Percentiles rank a stretch among this genome's conserved stretches.
phyloP scores from a whole-genome alignment of 2,113 vertebrate genomes.

The Rhinoderma darwinii region DNA sequence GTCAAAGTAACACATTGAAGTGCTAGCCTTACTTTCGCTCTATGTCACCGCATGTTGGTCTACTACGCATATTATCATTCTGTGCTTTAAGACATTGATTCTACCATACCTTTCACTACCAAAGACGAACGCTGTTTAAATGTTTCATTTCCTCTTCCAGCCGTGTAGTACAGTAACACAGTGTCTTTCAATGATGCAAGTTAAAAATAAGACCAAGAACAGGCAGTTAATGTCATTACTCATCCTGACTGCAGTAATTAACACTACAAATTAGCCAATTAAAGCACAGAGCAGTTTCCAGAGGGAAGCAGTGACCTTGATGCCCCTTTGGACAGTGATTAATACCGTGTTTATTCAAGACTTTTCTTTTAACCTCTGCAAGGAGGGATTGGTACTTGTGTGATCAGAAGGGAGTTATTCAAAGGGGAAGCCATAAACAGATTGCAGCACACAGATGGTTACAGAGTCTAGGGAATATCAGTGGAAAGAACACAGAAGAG shows the following conservation, averaged over 20 bases:
- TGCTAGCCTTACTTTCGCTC: background rate
- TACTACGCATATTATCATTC: background rate
- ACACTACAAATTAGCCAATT: constrained; percentile 59
- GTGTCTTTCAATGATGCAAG: constrained; percentile 23
- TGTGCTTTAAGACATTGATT: background rate
- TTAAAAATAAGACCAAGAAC: constrained; percentile 51
- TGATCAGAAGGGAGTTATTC: background rate
- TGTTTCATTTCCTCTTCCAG: constrained; percentile 10
- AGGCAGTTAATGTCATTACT: constrained; percentile 52
- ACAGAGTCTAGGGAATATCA: background rate
- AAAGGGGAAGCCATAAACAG: background rate
- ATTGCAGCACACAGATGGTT: constrained; percentile 27
- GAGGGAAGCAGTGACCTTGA: constrained; percentile 56
- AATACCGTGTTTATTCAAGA: constrained; percentile 47
- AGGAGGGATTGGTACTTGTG: background rate
- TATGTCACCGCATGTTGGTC: background rate
- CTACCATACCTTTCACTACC: background rate
- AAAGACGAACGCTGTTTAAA: background rate
- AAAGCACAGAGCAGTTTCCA: constrained; percentile 54
- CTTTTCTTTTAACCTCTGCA: constrained; percentile 39
- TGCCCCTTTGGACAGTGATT: constrained; percentile 52
- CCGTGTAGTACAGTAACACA: constrained; percentile 3
- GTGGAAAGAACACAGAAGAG: background rate
- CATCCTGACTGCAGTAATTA: constrained; percentile 59
- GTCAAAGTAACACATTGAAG: background rate